These are phyloP conservation scores for Oreochromis grahami DNA, from an alignment of 2,797 vertebrate genomes.

Conservation along the genomic window DNA sequence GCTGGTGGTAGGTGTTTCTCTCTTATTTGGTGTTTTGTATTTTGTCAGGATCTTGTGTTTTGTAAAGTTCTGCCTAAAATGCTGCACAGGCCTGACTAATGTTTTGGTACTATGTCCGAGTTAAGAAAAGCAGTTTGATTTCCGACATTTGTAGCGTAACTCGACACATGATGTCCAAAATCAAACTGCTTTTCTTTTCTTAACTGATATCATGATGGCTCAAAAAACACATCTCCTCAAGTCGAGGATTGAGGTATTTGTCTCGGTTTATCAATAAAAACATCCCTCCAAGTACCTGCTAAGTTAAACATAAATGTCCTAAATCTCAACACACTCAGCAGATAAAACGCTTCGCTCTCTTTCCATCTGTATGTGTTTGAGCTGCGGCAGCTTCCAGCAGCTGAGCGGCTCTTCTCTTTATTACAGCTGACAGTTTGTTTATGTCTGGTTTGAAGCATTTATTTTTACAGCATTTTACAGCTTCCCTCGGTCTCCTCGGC, in stretches of 20 bases:
- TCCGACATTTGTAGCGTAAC: background rate
- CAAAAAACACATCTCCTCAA: background rate
- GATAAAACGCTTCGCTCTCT: background rate
- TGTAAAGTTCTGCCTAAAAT: background rate
- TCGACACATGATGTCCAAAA: background rate
- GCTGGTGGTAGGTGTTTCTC: background rate
- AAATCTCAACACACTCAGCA: background rate
- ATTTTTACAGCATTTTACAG: conserved; percentile 30
- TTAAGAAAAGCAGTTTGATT: background rate
- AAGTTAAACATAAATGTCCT: background rate
- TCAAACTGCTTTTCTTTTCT: background rate
- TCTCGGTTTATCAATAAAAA: background rate
- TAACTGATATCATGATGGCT: background rate
- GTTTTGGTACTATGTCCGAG: background rate
- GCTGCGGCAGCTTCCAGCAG: background rate
- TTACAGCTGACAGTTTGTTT: conserved; percentile 38
- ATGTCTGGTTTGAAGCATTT: conserved; percentile 36
- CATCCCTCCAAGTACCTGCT: background rate
- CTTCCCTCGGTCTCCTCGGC: conserved; percentile 2
- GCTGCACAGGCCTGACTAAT: background rate
- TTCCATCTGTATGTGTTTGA: background rate
- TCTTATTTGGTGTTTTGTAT: background rate
- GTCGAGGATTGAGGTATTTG: background rate
- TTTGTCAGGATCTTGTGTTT: background rate
- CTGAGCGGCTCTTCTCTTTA: conserved; percentile 14